Conservation (phyloP, 2,888 invertebrate species). For the Protonemura montana region DNA sequence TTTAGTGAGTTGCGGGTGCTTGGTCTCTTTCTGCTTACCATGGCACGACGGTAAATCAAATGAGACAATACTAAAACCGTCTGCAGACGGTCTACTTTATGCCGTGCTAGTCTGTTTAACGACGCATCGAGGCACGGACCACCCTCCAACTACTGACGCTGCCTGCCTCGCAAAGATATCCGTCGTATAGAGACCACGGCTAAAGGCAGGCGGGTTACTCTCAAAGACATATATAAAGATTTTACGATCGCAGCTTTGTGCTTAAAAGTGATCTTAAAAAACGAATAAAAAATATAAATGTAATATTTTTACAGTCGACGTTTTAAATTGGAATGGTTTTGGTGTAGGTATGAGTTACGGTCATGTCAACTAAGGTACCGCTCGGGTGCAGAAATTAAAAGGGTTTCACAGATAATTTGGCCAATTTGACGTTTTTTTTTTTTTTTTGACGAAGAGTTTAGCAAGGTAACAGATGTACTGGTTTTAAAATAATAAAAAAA, state of each 20-base stretch:
- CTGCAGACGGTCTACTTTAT: background rate
- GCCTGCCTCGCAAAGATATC: background rate
- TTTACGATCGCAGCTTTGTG: conserved; percentile 2
- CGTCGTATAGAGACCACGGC: no score
- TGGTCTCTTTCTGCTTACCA: background rate
- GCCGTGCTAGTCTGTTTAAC: background rate
- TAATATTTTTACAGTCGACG: background rate
- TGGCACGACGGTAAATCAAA: background rate
- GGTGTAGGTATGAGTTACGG: background rate
- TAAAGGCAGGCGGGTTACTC: background rate
- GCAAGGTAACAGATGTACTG: no score
- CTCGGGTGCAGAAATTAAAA: background rate
- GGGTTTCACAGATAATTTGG: background rate
- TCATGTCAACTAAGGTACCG: background rate
- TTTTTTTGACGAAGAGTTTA: no score
- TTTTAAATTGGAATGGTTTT: conserved; percentile 3
- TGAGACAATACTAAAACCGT: background rate
- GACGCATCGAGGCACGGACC: background rate
- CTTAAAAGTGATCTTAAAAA: background rate
- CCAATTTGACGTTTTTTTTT: background rate
- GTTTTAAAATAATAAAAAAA: no score
- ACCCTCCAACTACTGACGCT: background rate
- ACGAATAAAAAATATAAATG: conserved; percentile 2
- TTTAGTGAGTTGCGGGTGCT: background rate
- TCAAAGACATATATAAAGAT: background rate